These are phyloP conservation scores for Bradypodion pumilum DNA, from an alignment of 2,797 vertebrate species.

Conservation along the genomic window DNA sequence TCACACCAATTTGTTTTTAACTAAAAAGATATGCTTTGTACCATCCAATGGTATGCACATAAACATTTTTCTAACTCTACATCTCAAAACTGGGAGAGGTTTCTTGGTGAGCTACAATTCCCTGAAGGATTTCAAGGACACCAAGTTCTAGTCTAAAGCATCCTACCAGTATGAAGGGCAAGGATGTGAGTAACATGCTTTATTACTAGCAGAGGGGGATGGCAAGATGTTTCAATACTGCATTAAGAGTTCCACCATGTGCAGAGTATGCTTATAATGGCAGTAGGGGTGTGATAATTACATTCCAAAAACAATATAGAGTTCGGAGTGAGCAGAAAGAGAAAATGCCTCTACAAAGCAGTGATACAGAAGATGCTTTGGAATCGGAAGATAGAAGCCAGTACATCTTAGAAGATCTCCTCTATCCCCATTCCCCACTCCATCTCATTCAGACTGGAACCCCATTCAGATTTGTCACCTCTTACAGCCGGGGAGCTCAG, in stretches of 20 bases:
- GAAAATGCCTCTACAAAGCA: background rate
- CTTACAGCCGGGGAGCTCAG: background rate
- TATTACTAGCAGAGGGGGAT: background rate
- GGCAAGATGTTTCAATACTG: too few species aligned
- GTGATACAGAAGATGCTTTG: background rate
- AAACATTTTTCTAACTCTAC: background rate
- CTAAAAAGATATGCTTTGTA: too few species aligned
- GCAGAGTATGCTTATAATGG: background rate
- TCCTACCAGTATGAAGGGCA: too few species aligned
- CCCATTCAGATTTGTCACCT: background rate
- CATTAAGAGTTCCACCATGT: conserved; percentile 3
- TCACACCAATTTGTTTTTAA: too few species aligned
- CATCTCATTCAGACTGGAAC: background rate
- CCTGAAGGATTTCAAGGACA: background rate
- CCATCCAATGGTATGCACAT: too few species aligned
- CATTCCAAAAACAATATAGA: background rate
- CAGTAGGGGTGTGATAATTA: background rate
- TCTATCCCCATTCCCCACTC: background rate
- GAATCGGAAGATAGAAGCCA: background rate
- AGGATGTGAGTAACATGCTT: too few species aligned
- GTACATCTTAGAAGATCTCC: background rate
- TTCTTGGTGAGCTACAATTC: background rate
- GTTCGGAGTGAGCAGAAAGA: background rate
- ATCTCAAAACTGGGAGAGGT: background rate
- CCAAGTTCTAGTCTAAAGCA: background rate